Conservation (phyloP, 1,140 invertebrate genomes). For the Zophobas morio region DNA sequence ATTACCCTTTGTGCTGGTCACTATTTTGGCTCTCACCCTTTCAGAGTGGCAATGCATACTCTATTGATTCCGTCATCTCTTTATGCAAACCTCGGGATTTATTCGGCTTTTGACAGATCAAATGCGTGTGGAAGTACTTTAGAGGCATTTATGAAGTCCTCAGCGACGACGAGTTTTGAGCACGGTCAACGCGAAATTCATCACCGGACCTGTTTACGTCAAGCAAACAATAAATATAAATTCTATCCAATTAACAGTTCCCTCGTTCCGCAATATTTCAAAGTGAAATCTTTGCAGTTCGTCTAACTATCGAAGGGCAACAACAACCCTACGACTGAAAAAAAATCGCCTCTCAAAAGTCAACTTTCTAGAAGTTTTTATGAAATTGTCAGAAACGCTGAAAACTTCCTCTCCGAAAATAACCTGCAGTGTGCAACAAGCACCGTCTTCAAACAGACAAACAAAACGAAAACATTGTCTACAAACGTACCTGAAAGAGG, state of each 20-base stretch:
- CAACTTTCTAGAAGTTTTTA: not conserved
- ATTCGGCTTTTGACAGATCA: conserved; percentile 33
- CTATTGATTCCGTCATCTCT: conserved; percentile 38
- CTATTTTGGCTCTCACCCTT: conserved; percentile 28
- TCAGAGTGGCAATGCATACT: conserved; percentile 14
- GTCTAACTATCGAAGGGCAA: not conserved
- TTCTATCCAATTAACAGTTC: conserved; percentile 21
- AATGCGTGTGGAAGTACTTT: conserved; percentile 26
- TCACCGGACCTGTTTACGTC: conserved; percentile 13
- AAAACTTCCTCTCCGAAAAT: conserved; percentile 1
- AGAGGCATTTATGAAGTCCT: conserved; percentile 27
- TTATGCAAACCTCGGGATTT: conserved; percentile 34
- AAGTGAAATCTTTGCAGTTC: conserved; percentile 4
- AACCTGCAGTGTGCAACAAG: conserved; percentile 25
- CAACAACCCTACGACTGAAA: not conserved
- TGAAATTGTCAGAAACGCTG: not conserved
- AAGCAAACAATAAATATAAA: conserved; percentile 26
- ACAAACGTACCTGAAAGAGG: conserved; percentile 25
- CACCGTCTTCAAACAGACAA: conserved; percentile 20
- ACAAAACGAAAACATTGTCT: conserved; percentile 5
- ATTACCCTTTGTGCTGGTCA: conserved; percentile 38
- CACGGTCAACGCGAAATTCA: conserved; percentile 12
- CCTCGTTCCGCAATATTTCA: conserved; percentile 20
- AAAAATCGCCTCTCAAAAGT: not conserved
- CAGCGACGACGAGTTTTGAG: conserved; percentile 23